Percentiles rank a stretch among this genome's conserved stretches.
Evolutionary conservation across 2,797 vertebrate species (phyloP).

Genomic region (Psittacula derbiana): DNA sequence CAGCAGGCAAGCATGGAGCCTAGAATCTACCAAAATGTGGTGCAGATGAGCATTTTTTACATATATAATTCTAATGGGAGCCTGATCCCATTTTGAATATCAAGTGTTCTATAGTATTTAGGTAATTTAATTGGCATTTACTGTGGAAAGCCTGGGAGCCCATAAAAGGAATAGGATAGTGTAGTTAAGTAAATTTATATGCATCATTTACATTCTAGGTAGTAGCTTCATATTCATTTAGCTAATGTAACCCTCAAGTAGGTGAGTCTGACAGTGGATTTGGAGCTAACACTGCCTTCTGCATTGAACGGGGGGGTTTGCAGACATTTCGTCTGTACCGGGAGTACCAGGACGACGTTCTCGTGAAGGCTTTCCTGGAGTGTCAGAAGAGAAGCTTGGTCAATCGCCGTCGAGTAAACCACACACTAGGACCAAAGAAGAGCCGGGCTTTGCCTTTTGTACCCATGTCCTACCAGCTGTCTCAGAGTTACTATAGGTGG

Average conservation of each 20-base stretch:
- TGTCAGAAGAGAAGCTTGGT: conserved; percentile 87
- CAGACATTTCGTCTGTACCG: conserved; percentile 92
- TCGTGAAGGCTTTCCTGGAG: conserved; percentile 86
- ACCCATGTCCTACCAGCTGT: conserved; percentile 97
- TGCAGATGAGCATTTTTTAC: not conserved
- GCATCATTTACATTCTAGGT: not conserved
- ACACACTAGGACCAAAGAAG: conserved; percentile 86
- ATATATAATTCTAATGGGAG: not conserved
- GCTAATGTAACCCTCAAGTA: not conserved
- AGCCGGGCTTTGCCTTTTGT: conserved; percentile 89
- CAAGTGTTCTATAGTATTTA: not conserved
- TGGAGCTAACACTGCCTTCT: not conserved
- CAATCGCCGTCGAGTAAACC: conserved; percentile 87
- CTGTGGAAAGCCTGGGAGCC: not conserved
- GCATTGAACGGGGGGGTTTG: fast-evolving
- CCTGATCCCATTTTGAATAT: not conserved
- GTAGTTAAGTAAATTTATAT: not conserved
- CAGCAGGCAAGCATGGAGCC: not conserved
- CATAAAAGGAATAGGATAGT: not conserved
- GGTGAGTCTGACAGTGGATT: not conserved
- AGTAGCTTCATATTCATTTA: not conserved
- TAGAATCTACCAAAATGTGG: not conserved
- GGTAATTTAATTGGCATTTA: not conserved
- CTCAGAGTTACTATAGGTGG: conserved; percentile 93
- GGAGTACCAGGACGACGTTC: conserved; percentile 84